Percentiles rank a stretch among this genome's conserved stretches.
phyloP scores from a whole-genome alignment of 2,888 invertebrate genomes.

The Hanleya hanleyi region DNA sequence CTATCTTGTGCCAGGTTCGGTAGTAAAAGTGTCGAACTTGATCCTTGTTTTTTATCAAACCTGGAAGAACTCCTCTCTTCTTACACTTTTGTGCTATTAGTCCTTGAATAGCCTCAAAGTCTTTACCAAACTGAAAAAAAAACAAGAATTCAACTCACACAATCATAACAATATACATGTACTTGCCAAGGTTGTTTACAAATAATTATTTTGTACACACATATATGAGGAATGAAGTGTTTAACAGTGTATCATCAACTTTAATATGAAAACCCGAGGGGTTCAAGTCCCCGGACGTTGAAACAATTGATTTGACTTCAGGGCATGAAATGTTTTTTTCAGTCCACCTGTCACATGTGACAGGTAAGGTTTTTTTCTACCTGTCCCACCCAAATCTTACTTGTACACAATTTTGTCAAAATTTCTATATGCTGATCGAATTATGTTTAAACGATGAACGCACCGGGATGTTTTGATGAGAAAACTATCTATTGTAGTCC shows the following conservation, averaged over 20 bases:
- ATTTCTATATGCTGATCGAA: too few relatives aligned
- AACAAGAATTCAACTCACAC: background rate
- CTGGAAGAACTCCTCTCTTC: conserved; percentile 80
- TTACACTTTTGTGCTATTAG: conserved; percentile 89
- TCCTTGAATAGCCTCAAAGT: conserved; percentile 92
- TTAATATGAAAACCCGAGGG: background rate
- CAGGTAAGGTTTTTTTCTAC: too few relatives aligned
- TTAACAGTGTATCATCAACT: background rate
- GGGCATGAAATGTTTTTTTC: background rate
- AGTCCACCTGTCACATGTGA: too few relatives aligned
- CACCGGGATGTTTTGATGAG: too few relatives aligned
- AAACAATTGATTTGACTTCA: background rate
- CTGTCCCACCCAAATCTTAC: too few relatives aligned
- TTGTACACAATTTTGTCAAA: too few relatives aligned
- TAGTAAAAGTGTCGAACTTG: conserved; percentile 97
- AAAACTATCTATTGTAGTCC: too few relatives aligned
- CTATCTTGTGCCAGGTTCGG: conserved; percentile 94
- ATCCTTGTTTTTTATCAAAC: conserved; percentile 88
- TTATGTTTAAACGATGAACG: too few relatives aligned
- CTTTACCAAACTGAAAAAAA: conserved; percentile 84
- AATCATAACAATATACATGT: too few relatives aligned
- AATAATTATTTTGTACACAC: background rate
- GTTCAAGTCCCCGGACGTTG: too few relatives aligned
- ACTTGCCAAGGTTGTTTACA: too few relatives aligned
- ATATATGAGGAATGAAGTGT: background rate